Percentiles rank a stretch among this genome's conserved stretches.
phyloP scores from a whole-genome alignment of 2,113 vertebrate genomes.

The Dendrocopos noguchii region DNA sequence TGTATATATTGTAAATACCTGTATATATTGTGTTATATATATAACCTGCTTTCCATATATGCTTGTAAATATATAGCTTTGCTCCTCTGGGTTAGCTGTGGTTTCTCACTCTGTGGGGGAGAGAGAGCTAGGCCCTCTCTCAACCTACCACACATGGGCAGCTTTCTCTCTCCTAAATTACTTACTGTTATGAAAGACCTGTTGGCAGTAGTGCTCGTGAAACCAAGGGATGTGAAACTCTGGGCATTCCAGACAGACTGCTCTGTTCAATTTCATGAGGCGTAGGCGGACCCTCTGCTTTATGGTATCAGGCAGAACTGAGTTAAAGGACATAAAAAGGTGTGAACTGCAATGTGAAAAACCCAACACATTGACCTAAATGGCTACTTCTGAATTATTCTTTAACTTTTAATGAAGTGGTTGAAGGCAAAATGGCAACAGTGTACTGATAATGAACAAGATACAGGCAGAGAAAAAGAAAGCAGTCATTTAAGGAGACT shows the following conservation, averaged over 20 bases:
- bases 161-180: not conserved
- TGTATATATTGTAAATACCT: too few species aligned
- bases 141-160: too few species aligned
- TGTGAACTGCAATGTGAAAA: not conserved
- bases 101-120: too few species aligned
- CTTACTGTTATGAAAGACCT: not conserved
- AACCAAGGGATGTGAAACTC: conserved; percentile 65
- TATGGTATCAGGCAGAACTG: not conserved
- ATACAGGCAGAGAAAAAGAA: not conserved
- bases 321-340: not conserved
- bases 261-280: conserved; percentile 68
- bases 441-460: not conserved
- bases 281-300: not conserved
- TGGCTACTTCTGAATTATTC: not conserved
- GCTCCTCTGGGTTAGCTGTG: too few species aligned
- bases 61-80: too few species aligned
- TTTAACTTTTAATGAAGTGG: not conserved
- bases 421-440: not conserved
- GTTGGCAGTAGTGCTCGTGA: conserved; percentile 44
- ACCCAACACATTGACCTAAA: not conserved
- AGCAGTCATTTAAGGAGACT: not conserved
- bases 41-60: too few species aligned
- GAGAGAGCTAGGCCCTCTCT: too few species aligned
- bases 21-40: too few species aligned
- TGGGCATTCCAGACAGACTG: conserved; percentile 60